phyloP scores from a whole-genome alignment of 2,113 vertebrate genomes.

The Crotophaga sulcirostris region DNA sequence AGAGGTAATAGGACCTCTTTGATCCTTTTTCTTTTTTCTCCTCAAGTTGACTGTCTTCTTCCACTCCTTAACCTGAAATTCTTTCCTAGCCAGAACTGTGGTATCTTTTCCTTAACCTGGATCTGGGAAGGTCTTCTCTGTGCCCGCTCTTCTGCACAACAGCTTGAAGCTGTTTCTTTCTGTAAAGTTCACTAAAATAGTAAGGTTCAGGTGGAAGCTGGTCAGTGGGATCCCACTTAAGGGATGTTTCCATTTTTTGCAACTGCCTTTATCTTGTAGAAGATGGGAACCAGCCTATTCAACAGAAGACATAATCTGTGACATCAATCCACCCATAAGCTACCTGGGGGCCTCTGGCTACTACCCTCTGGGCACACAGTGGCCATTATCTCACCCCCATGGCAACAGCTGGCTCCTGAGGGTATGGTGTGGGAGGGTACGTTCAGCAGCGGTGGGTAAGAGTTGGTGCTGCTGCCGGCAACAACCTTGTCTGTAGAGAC shows the following conservation, averaged over 20 bases:
- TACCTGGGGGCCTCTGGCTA: not conserved
- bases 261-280: not conserved
- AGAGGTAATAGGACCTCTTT: constrained; percentile 22
- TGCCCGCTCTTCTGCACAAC: not conserved
- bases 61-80: not conserved
- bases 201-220: not conserved
- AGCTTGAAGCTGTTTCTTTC: not conserved
- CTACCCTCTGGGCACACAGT: not conserved
- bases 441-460: fast-evolving
- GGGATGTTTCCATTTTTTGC: not conserved
- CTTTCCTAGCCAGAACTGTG: not conserved
- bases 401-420: not conserved
- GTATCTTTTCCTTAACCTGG: not conserved
- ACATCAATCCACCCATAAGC: not conserved
- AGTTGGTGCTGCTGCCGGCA: not conserved
- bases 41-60: not conserved
- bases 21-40: not conserved
- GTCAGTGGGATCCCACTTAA: not conserved
- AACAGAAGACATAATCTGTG: not conserved
- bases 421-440: not conserved
- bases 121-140: not conserved
- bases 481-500: not conserved
- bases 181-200: not conserved
- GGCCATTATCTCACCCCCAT: not conserved
- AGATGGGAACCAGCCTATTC: not conserved